phyloP scores from a whole-genome alignment of 2,888 invertebrate genomes.

The Drosophila nr. perissopoda region DNA sequence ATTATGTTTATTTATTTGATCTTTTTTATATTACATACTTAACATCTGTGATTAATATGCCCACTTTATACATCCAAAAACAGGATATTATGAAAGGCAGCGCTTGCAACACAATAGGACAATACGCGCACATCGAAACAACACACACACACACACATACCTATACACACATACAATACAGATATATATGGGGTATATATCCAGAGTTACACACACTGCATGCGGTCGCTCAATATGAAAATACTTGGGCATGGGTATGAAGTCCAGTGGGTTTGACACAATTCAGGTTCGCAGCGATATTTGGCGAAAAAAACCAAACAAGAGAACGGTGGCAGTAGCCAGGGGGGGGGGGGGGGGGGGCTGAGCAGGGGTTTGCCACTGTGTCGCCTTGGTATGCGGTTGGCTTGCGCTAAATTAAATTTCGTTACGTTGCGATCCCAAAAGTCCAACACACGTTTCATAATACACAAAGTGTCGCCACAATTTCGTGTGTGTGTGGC shows the following conservation, averaged over 20 bases:
- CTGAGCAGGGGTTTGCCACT: not conserved
- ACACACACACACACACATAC: conserved; percentile 10
- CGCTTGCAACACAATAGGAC: conserved; percentile 43
- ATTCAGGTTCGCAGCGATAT: conserved; percentile 33
- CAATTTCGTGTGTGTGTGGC: not conserved
- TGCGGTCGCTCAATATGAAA: conserved; percentile 74
- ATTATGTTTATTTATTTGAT: not conserved
- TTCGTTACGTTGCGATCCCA: conserved; percentile 59
- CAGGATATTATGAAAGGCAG: conserved; percentile 31
- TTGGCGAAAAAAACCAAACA: not conserved
- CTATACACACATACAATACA: conserved; percentile 12
- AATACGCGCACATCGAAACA: conserved; percentile 12
- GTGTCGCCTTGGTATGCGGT: conserved; percentile 66
- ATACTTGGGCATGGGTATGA: conserved; percentile 40
- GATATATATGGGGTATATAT: conserved; percentile 6
- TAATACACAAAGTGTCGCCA: conserved; percentile 25
- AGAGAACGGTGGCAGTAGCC: not conserved
- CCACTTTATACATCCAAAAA: not conserved
- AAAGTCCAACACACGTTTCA: conserved; percentile 44
- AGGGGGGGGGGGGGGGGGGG: not conserved
- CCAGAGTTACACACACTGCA: conserved; percentile 55
- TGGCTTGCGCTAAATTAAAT: conserved; percentile 79
- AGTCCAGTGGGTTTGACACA: conserved; percentile 41
- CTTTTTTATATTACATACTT: not conserved
- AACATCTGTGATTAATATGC: not conserved